Percentiles rank a stretch among this genome's conserved stretches.
These are phyloP conservation scores for Blastomussa wellsi DNA, from an alignment of 92 coral and sea anemone species.

Conservation along the genomic window DNA sequence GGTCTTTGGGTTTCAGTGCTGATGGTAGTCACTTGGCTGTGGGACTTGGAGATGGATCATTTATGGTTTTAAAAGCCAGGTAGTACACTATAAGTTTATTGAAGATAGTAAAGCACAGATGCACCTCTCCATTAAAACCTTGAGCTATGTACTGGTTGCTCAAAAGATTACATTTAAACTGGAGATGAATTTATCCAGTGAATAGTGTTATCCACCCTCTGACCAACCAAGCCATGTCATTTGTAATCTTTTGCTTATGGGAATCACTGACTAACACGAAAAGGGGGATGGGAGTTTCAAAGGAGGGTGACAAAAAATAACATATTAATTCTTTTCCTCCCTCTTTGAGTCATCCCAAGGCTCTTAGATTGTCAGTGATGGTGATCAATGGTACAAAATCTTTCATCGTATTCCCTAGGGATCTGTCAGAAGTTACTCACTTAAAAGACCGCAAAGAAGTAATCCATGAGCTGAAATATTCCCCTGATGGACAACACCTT, in stretches of 20 bases:
- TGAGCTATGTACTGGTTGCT: too few relatives aligned
- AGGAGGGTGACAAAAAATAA: too few relatives aligned
- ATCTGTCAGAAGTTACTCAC: conserved; percentile 87
- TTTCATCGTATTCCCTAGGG: conserved; percentile 53
- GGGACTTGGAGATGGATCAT: conserved; percentile 96
- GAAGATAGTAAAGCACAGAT: too few relatives aligned
- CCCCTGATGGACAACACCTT: conserved; percentile 96
- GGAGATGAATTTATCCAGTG: too few relatives aligned
- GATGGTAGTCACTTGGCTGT: conserved; percentile 94
- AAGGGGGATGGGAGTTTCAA: neutral
- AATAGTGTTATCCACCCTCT: too few relatives aligned
- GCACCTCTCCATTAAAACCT: too few relatives aligned
- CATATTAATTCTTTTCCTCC: too few relatives aligned
- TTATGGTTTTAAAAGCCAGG: conserved; percentile 95
- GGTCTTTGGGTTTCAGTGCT: conserved; percentile 89
- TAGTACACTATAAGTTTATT: too few relatives aligned
- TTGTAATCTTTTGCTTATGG: too few relatives aligned
- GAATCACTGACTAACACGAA: too few relatives aligned
- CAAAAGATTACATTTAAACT: too few relatives aligned
- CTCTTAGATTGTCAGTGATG: neutral
- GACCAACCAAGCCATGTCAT: too few relatives aligned
- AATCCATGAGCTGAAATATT: conserved; percentile 93
- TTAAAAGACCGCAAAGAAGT: conserved; percentile 95
- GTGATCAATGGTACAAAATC: neutral
- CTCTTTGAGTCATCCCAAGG: neutral